Percentiles rank a stretch among this genome's conserved stretches.
Conservation (phyloP, 2,113 vertebrate genomes). For the Scomber colias region DNA sequence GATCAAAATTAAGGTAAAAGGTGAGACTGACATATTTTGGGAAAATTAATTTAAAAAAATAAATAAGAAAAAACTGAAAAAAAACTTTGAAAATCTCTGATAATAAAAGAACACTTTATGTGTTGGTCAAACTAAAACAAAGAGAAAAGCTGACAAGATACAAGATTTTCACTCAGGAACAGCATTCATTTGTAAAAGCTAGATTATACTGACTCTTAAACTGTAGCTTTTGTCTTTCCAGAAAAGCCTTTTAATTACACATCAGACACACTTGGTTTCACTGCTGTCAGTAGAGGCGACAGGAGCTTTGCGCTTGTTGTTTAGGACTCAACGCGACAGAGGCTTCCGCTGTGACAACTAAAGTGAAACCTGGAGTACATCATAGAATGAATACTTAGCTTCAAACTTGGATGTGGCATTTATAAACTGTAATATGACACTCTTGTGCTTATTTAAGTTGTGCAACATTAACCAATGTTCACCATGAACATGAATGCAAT, state of each 20-base stretch:
- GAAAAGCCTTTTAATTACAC: constrained; percentile 60
- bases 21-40: neutral
- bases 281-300: constrained; percentile 47
- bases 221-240: constrained; percentile 36
- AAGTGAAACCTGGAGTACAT: constrained; percentile 20
- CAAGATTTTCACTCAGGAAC: neutral
- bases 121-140: neutral
- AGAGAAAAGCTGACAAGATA: neutral
- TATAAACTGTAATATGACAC: no score
- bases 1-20: neutral
- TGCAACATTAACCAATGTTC: no score
- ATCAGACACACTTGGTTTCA: constrained; percentile 59
- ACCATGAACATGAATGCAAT: neutral
- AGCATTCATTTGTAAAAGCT: neutral
- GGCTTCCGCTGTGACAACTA: constrained; percentile 32
- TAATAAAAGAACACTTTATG: neutral
- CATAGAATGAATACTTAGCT: constrained; percentile 14
- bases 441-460: no score
- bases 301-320: constrained; percentile 44
- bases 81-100: no score
- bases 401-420: neutral
- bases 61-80: no score
- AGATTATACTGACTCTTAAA: constrained; percentile 27
- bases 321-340: constrained; percentile 31
- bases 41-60: no score